Base-by-base conservation (phyloP, 30 jellyfish, hydroid and myxozoan species). In the Hydractinia symbiolongicarpus region DNA sequence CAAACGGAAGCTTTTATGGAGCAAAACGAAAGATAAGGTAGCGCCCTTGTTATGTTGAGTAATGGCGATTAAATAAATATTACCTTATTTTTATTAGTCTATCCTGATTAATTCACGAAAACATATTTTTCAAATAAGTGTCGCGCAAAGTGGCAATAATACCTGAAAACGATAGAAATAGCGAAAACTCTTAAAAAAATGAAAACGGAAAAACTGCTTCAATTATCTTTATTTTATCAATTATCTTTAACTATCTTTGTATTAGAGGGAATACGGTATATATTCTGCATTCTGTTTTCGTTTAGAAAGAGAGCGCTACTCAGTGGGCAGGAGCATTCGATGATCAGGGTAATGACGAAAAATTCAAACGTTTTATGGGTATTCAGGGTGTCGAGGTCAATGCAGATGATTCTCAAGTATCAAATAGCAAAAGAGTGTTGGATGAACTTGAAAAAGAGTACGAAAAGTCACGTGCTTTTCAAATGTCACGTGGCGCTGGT, bases 401-500 rank as follows among this genome's bases (percentile, higher is more conserved):
- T 9, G 88, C 68, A 0, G 91, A 84, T 21, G 84, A 85, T 9
- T 83, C 79, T 6, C 86, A 78, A 56, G 85, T 86, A 4, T 94
- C 86, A 78, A 77, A 73, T 75, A 86, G 98, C 83, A 78, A 91
- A 78, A 83, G 86, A 79, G 96, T 91, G 44, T 68, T 91, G 86
- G 96, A 86, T 54, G 95, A 91, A 61, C 93, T 91, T 14, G 96
- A 86, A 67, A 91, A 82, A 74, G 98, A 91, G 73, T 91, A 91
- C 69, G 98, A 91, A 73, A 86, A 86, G 60, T 91, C 98, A 50
- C 90, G 98, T 14, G 95, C 84, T 21, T 91, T 91, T 73, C 98
- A 91, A 77, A 53, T 91, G 44, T 91, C 98, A 19, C 87, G 98
- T 6, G 98, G 98, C 14, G 98, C 98, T 19, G 98, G 98, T 62